Conservation (phyloP, 2,888 invertebrate species). For the Hydrotaea cyrtoneurina region DNA sequence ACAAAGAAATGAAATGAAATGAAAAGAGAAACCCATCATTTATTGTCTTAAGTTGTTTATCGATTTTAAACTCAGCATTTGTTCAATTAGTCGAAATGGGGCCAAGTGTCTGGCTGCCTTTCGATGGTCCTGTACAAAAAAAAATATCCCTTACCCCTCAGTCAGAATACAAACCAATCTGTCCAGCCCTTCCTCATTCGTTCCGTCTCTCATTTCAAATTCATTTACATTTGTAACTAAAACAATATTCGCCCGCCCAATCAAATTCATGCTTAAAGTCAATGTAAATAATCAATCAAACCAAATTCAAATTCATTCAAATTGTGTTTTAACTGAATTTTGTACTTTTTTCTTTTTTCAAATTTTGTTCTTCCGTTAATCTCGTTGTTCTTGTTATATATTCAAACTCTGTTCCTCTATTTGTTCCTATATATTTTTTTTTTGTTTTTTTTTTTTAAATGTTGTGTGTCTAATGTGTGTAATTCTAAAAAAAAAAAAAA, state of each 20-base stretch:
- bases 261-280: conserved; percentile 60
- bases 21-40: background rate
- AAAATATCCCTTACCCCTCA: too few species aligned
- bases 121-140: too few species aligned
- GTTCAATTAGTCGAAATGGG: background rate
- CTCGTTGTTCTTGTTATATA: conserved; percentile 45
- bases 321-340: conserved; percentile 42
- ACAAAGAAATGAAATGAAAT: background rate
- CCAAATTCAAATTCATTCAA: conserved; percentile 22
- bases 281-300: conserved; percentile 63
- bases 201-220: background rate
- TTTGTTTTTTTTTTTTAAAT: conserved; percentile 34
- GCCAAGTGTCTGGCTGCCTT: too few species aligned
- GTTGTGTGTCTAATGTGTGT: conserved; percentile 44
- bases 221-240: conserved; percentile 13
- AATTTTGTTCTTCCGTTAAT: conserved; percentile 44
- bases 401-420: background rate
- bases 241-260: background rate
- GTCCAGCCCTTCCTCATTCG: too few species aligned
- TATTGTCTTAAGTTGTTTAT: background rate
- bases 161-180: too few species aligned
- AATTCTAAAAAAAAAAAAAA: conserved; percentile 34
- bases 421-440: conserved; percentile 22
- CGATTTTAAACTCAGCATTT: too few species aligned
- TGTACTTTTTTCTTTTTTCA: conserved; percentile 46